Base-by-base conservation (phyloP, 37 sponge, comb jelly and placozoan species). In the Spongia lamella region DNA sequence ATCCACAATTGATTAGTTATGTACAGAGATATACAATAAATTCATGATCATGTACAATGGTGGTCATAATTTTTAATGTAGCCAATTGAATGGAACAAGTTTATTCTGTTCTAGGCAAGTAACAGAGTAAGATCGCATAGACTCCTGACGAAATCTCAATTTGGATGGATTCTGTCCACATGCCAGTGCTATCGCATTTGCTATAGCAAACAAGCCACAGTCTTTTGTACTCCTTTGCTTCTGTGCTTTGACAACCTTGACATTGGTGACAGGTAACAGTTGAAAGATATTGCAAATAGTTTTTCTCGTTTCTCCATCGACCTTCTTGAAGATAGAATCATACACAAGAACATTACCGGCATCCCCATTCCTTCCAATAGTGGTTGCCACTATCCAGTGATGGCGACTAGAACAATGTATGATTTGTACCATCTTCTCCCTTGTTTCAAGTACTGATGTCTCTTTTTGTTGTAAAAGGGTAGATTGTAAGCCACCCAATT, bases 171-270 rank as follows among this genome's bases (percentile, higher is more conserved):
- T 37, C 36, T 16, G 38, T 31, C 73, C 73, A 72, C 30, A 37
- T 32, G 43, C 57, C 30, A 33, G 22, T 16, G 73, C 73, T 37
- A 55, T 30, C 16, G 73, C 73, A 56, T 35, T 24, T 16, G 73
- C 73, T 37, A 55, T 30, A 30, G 73, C 73, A 56, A 72, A 72
- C 5, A 72, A 20, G 7, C 73, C 57, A 27, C 73, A 72, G 21
- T 72, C 73, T 13, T 72, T 57, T 30, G 39, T 32, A 5, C 73
- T 58, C 17, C 5, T 30, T 35, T 72, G 73, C 59, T 72, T 55
- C 32, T 35, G 39, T 43, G 55, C 34, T 56, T 72, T 32, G 24
- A 30, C 6, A 39, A 72, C 3, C 24, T 38, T 56, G 2, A 72
- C 0, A 29, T 1, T 32, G 37, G 5, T 43, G 7, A 6, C 27